Percentiles rank a stretch among this genome's conserved stretches.
Evolutionary conservation across 2,113 vertebrate species (phyloP).

Genomic region (Holacanthus passer): DNA sequence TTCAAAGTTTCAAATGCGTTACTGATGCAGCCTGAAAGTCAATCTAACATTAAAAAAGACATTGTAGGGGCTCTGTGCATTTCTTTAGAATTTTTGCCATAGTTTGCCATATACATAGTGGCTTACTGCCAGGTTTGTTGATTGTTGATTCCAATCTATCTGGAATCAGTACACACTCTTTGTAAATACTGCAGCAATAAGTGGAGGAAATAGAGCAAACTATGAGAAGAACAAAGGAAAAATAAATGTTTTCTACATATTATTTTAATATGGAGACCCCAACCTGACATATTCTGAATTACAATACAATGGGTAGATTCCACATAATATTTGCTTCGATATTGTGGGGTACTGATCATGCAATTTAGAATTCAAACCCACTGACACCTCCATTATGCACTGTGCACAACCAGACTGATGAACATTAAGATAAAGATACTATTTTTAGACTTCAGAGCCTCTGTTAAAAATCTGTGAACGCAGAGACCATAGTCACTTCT

Average conservation of each 20-base stretch:
- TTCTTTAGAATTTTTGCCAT: neutral
- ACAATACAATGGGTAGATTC: neutral
- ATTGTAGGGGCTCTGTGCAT: neutral
- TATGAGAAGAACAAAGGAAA: neutral
- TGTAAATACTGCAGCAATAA: neutral
- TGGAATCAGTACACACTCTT: neutral
- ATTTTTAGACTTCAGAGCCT: conserved; percentile 31
- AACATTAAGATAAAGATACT: conserved; percentile 11
- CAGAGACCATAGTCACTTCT: conserved; percentile 2
- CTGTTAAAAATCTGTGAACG: conserved; percentile 22
- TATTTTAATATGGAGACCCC: neutral
- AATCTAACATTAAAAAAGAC: neutral
- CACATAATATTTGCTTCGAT: conserved; percentile 12
- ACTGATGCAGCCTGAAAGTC: neutral
- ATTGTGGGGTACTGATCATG: neutral
- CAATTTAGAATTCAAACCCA: neutral
- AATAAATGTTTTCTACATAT: neutral
- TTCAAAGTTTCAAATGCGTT: neutral
- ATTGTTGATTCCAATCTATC: neutral
- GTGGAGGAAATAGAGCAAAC: neutral
- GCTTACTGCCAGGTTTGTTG: too few species aligned
- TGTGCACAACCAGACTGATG: neutral
- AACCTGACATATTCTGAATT: neutral
- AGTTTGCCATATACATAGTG: neutral
- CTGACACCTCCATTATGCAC: neutral